Percentiles rank a stretch among this genome's conserved stretches.
Conservation (phyloP, 2,113 vertebrate species). For the Phyllostomus discolor region DNA sequence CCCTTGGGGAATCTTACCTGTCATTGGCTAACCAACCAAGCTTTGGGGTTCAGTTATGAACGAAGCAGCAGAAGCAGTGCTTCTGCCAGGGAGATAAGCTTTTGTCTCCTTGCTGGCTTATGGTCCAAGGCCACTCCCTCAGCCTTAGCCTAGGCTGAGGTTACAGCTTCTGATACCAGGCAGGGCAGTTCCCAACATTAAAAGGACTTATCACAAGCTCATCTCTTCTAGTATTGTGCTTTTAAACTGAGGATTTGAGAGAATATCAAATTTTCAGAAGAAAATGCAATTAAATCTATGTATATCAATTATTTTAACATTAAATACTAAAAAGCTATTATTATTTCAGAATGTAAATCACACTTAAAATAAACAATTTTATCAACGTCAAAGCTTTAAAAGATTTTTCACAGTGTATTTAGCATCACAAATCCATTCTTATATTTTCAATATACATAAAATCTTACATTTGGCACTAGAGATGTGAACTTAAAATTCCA, state of each 20-base stretch:
- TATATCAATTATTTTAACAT: background rate
- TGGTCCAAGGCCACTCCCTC: too few species aligned
- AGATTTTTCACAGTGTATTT: background rate
- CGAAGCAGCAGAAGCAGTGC: too few species aligned
- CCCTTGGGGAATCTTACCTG: too few species aligned
- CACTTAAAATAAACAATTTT: conserved; percentile 32
- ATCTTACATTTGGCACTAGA: background rate
- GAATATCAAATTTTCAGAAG: background rate
- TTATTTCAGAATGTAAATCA: background rate
- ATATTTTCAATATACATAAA: background rate
- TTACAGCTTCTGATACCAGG: too few species aligned
- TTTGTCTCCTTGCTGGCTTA: too few species aligned
- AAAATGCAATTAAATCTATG: background rate
- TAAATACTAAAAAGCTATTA: background rate
- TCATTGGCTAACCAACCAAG: too few species aligned
- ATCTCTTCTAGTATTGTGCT: background rate
- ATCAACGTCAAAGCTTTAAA: background rate
- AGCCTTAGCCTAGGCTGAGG: too few species aligned
- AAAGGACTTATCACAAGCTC: background rate
- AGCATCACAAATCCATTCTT: background rate
- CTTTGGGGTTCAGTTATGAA: too few species aligned
- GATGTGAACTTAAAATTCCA: background rate
- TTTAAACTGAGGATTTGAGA: background rate
- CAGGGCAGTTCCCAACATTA: background rate
- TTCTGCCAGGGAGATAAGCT: too few species aligned